phyloP scores from a whole-genome alignment of 1,140 invertebrate species.

The Drosophila willistoni region DNA sequence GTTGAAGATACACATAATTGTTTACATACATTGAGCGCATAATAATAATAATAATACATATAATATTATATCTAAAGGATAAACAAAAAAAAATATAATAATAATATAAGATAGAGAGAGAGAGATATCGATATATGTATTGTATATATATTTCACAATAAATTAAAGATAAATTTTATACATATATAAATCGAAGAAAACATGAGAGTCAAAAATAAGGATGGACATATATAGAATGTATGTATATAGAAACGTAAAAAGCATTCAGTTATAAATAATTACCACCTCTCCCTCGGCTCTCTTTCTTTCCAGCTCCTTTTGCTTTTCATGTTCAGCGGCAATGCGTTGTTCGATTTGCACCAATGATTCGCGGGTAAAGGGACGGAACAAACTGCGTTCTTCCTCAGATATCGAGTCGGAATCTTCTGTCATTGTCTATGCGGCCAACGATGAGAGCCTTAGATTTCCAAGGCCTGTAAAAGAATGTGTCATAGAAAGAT shows the following conservation, averaged over 20 bases:
- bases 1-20: conserved; percentile 1
- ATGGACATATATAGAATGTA: neutral
- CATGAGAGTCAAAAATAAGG: conserved; percentile 2
- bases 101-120: conserved; percentile 18
- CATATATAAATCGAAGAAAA: neutral
- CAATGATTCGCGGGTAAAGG: conserved; percentile 98
- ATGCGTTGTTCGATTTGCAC: conserved; percentile 96
- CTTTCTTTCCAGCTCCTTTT: conserved; percentile 97
- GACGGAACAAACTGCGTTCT: conserved; percentile 97
- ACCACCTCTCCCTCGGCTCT: conserved; percentile 95
- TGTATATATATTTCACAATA: neutral
- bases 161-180: neutral
- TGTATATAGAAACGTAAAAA: conserved; percentile 23
- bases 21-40: conserved; percentile 12
- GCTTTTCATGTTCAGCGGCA: conserved; percentile 96
- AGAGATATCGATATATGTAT: no score
- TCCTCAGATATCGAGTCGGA: conserved; percentile 95
- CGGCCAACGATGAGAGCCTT: conserved; percentile 84
- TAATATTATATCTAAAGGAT: conserved; percentile 20
- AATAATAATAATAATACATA: conserved; percentile 1
- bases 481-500: conserved; percentile 7
- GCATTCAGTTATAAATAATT: conserved; percentile 82
- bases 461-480: conserved; percentile 83
- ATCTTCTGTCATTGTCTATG: conserved; percentile 93
- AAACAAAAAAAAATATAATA: conserved; percentile 55